Evolutionary conservation across 2,888 invertebrate genomes (phyloP).

Genomic region (Muscina levida): DNA sequence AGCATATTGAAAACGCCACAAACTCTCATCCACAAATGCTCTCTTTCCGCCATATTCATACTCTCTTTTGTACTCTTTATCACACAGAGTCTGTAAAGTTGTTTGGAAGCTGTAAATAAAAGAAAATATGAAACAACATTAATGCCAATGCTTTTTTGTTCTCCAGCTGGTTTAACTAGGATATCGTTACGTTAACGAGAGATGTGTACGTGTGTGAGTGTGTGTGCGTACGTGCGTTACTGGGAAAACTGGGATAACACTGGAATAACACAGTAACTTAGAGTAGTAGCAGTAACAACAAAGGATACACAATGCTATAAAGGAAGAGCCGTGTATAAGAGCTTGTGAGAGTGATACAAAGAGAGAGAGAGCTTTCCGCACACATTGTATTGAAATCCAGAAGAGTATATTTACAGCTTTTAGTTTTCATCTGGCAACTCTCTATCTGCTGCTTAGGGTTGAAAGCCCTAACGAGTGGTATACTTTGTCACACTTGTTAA

Average conservation of each 20-base stretch:
- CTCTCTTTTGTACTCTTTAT: constrained; percentile 5
- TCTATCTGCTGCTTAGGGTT: constrained; percentile 64
- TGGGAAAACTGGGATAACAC: constrained; percentile 64
- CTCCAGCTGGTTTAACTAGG: constrained; percentile 8
- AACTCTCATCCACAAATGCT: constrained; percentile 21
- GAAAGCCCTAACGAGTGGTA: constrained; percentile 68
- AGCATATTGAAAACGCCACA: not conserved
- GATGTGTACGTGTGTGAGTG: not conserved
- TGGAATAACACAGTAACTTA: constrained; percentile 43
- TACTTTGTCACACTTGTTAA: constrained; percentile 67
- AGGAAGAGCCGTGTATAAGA: not conserved
- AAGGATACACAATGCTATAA: constrained; percentile 14
- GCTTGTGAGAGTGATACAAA: not conserved
- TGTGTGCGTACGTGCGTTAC: constrained; percentile 14
- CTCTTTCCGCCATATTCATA: constrained; percentile 46
- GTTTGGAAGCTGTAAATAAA: not conserved
- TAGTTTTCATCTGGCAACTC: constrained; percentile 46
- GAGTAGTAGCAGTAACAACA: constrained; percentile 5
- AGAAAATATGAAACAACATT: constrained; percentile 19
- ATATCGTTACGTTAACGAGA: not conserved
- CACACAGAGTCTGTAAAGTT: not conserved
- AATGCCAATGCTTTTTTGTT: constrained; percentile 3
- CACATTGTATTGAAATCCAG: too few species aligned
- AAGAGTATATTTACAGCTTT: not conserved
- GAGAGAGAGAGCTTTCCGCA: not conserved